These are phyloP conservation scores for Drosophila diplacantha DNA, from an alignment of 2,888 invertebrate species.

Conservation along the genomic window DNA sequence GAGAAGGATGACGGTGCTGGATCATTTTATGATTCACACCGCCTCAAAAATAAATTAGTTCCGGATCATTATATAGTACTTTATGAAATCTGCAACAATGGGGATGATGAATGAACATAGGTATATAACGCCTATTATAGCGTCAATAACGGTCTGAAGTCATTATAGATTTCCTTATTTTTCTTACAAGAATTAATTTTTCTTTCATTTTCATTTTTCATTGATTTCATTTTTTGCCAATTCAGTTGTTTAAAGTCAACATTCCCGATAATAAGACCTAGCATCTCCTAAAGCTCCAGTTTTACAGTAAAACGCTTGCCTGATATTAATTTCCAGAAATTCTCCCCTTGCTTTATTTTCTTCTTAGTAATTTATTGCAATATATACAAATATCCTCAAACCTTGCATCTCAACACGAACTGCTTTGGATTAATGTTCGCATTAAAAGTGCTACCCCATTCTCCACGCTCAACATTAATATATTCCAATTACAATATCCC, in stretches of 20 bases:
- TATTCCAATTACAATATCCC: not conserved
- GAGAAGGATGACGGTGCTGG: not conserved
- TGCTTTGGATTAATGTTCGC: not conserved
- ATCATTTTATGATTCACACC: constrained; percentile 6
- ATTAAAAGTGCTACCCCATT: not conserved
- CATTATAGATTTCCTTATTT: not conserved
- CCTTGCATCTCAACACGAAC: not conserved
- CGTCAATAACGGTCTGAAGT: not conserved
- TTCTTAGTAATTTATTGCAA: not conserved
- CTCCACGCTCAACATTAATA: constrained; percentile 1
- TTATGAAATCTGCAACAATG: constrained; percentile 2
- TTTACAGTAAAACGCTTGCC: not conserved
- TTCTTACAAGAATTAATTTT: not conserved
- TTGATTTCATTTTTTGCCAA: not conserved
- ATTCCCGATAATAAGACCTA: not conserved
- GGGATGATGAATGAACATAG: not conserved
- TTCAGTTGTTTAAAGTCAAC: not conserved
- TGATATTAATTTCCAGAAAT: not conserved
- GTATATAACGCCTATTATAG: too few species aligned
- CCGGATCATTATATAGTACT: constrained; percentile 6
- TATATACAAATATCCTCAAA: not conserved
- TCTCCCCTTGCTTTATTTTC: not conserved
- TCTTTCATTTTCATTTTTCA: not conserved
- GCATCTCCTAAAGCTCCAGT: not conserved
- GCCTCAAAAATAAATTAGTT: constrained; percentile 14